Evolutionary conservation across 2,888 invertebrate species (phyloP), one percentile per base, ranked within the genome.

Genomic region (Apantesis nais): DNA sequence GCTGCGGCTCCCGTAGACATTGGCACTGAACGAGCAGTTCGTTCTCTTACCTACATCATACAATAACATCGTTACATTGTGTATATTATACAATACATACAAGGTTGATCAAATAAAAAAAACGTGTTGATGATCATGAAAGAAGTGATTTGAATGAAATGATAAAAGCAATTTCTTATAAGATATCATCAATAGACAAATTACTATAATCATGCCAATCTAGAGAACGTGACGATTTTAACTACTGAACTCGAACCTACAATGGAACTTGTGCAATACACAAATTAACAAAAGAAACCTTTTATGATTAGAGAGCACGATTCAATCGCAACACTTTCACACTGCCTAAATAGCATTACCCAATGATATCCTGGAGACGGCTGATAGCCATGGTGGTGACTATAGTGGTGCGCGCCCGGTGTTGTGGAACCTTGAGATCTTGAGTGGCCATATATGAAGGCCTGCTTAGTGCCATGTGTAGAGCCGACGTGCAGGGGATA

Each of bases 11-110:
- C 90, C 65, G 95, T 93, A 52, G 96, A 96, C 99, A 99, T 99
- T 64, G 99, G 99, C 79, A 98, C 97, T 71, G 99, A 99, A 84
- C 98, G 96, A 74, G 96, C 97, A 62, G 99, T 99, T 85, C 99
- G 97, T 94, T 99, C 99, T 85, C 99, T 97, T 74, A 99, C 98
- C 99, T 99, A 94, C 69, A 78, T 72, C 60, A 73, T 58, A 74
- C 75, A 72, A 72, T 67, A 44, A 16, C 66, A 73, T 70, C 74
- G 11, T 68, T 71, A 72, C 29, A 16, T 58, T 58, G 3, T 16
- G 8, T 58, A 29, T 12, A 25, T 16, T 16, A 65, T 61, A 52
- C 31, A 60, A 39, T 12, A 25, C 55, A 11, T 14, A 22, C 8
- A 39, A 29, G 29, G 60, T 52, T 62, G 60, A 39, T 67, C 66